Base-by-base conservation (phyloP, 2,888 invertebrate species). In the Agrypnus murinus region DNA sequence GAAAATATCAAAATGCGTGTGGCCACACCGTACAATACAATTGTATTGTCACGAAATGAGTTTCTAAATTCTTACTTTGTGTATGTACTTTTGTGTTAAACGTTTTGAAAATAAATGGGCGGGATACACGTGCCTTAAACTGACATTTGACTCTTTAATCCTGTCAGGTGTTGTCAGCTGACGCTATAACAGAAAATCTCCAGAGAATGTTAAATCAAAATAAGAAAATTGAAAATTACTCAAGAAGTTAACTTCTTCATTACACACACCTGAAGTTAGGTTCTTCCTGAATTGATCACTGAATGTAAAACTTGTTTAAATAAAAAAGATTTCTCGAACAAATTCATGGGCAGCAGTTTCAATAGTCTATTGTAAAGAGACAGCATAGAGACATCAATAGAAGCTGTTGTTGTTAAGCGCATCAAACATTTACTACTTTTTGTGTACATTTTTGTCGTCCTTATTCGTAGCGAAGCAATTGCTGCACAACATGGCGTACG, bases 111-210 rank as follows among this genome's bases (percentile, higher is more conserved):
- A 50, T 10, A 19, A 36, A 55, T 55, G 36, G 55, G 55, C 55
- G 55, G 55, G n/a, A 15, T 17, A 53, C 67, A 60, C 67, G 67
- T 67, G 67, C 59, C 67, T 43, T 60, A 60, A 60, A 53, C 67
- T 36, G 62, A 63, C 62, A 31, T n/a, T 34, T 40, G 45, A 43
- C 45, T 60, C 2, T 58, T 36, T 58, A 64, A 69, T 64, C 58
- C 58, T 64, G 59, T 58, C 69, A 65, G 65, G 65, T 69, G 69
- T 65, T 65, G 69, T 65, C 69, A 65, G 57, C 19, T 58, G 45
- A 40, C 15, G 50, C 36, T n/a, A n/a, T n/a, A 31, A 32, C 32
- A 17, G 17, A 63, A 32, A 17, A 36, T 38, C 53, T 34, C 64
- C 4, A 7, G 64, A 38, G 64, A 53, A 31, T 64, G 15, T 43